Evolutionary conservation across 2,888 invertebrate genomes (phyloP).

Genomic region (Drosophila nigritarsus): DNA sequence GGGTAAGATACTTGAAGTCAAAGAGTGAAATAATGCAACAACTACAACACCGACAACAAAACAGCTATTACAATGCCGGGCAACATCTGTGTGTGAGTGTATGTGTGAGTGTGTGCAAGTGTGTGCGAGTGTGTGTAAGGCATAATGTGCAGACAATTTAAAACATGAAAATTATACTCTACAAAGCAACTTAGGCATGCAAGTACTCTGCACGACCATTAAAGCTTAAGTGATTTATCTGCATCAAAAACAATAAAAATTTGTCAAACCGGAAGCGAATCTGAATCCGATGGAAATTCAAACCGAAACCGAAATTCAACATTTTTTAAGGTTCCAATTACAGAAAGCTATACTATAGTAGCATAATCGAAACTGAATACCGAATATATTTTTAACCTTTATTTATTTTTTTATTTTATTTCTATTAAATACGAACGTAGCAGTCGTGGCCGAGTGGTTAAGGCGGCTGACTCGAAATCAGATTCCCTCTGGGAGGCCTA

Average conservation of each 20-base stretch:
- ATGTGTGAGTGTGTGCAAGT: conserved; percentile 13
- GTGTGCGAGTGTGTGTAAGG: conserved; percentile 14
- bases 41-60: conserved; percentile 34
- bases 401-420: too few relatives aligned
- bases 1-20: conserved; percentile 62
- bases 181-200: background rate
- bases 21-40: conserved; percentile 64
- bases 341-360: background rate
- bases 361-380: background rate
- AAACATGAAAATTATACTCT: conserved; percentile 19
- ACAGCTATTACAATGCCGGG: conserved; percentile 34
- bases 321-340: too few relatives aligned
- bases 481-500: conserved; percentile 85
- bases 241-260: background rate
- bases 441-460: conserved; percentile 86
- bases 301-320: too few relatives aligned
- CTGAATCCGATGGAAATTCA: too few relatives aligned
- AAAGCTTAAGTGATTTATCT: background rate
- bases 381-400: background rate
- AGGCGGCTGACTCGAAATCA: conserved; percentile 86
- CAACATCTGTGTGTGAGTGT: conserved; percentile 10
- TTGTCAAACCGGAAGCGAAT: too few relatives aligned
- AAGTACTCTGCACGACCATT: conserved; percentile 1
- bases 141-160: conserved; percentile 31
- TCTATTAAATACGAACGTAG: background rate